Base-by-base conservation (phyloP, 2,888 invertebrate species). In the Oxyteleia sp. region DNA sequence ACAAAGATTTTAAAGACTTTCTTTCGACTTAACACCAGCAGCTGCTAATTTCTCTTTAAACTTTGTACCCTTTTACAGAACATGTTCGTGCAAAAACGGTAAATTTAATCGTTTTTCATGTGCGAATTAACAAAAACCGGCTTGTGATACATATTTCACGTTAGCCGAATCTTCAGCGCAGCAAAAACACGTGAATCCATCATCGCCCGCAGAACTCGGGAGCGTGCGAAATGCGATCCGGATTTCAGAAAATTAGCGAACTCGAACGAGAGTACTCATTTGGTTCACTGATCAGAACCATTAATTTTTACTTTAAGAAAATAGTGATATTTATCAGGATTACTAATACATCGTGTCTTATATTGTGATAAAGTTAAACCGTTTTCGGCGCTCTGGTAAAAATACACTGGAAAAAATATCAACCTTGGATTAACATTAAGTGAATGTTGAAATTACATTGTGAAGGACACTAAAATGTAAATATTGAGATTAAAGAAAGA, bases 181-280 rank as follows among this genome's bases (percentile, higher is more conserved):
- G 45, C 23, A 69, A 78, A 78, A 69, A 68, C 5, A 13, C 45
- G 53, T 8, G 43, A 59, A 69, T 64, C 38, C 78, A 69, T 64
- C 71, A 71, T 71, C 64, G 63, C 18, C 20, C 59, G 51, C 51
- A 53, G 71, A 53, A 71, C 53, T 61, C 45, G 55, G 63, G 78
- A 78, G 78, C 78, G 78, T 78, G 78, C 78, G 69, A 78, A 78
- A 78, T 59, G 32, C 45, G 57, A 47, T 71, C 47, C 69, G 57
- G 10, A 71, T 71, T 71, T 57, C 35, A 71, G 69, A 59, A 59
- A 57, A 71, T 71, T 71, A 59, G 38, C 35, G 59, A 47, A 71
- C 57, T 32, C 47, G 35, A 59, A 49, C 47, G n/a, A 59, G 26
- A 43, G 59, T 57, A 69, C 20, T 69, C 47, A 47, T 59, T 47